Evolutionary conservation across 2,888 invertebrate genomes (phyloP), one percentile per base, ranked within the genome.

Genomic region (Lochmaea crataegi): DNA sequence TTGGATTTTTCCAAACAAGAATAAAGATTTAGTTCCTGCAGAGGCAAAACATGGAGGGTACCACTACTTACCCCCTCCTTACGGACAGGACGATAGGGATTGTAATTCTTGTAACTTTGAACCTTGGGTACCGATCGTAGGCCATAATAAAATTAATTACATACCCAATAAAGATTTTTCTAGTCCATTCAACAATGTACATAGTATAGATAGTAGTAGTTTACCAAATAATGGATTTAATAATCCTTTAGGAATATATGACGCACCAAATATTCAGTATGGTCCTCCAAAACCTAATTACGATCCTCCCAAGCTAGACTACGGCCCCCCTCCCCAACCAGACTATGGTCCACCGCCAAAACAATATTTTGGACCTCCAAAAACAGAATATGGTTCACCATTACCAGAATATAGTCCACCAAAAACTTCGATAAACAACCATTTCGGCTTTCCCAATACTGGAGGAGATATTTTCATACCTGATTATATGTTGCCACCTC

Each of bases 41-140:
- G 79, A 80, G 42, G 73, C 76, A 14, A 74, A 75, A 42, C 72
- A 75, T 57, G 73, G 72, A 53, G 78, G 76, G 7, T 76, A 77
- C 9, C 77, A 79, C 65, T 84, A 85, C 71, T 76, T 81, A 56
- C 81, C 84, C 6, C 82, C 81, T 32, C 76, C 73, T 68, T 76
- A 68, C 57, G 71, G 70, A 77, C 79, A 73, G 26, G 14, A 68
- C 75, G 73, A 79, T 75, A 67, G 89, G 82, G 89, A 90, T 76
- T 95, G 95, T 82, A 92, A 93, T 82, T 91, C 93, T 69, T 95
- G 95, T 83, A 94, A 95, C 84, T 90, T 91, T 84, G 90, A 92
- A 81, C 95, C 95, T 73, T 95, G 95, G 95, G 90, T 94, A 80
- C 95, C 95, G 51, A 91, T 95, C 58, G 76, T 76, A 66, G 84